Conservation (phyloP, 2,113 vertebrate genomes). For the Atherinomorus stipes region DNA sequence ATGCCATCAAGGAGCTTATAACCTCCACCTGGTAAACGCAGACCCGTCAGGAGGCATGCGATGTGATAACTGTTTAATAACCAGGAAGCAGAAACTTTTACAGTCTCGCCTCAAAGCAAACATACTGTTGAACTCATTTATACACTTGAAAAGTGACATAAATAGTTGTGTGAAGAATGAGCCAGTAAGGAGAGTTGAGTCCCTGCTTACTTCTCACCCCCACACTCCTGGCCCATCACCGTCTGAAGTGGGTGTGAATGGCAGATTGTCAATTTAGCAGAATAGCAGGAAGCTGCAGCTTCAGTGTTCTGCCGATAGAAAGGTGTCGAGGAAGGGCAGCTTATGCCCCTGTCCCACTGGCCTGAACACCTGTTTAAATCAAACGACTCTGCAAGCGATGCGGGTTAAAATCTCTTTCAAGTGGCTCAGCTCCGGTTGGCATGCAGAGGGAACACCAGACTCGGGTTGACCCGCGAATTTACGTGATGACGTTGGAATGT, state of each 20-base stretch:
- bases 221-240: not conserved
- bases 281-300: not conserved
- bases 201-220: not conserved
- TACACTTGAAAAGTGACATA: constrained; percentile 3
- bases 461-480: too few species aligned
- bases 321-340: not conserved
- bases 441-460: too few species aligned
- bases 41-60: not conserved
- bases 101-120: not conserved
- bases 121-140: constrained; percentile 1
- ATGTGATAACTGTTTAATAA: constrained; percentile 12
- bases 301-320: not conserved
- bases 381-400: too few species aligned
- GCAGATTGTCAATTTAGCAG: not conserved
- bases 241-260: not conserved
- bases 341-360: too few species aligned
- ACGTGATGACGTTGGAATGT: too few species aligned
- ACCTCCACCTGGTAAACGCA: not conserved
- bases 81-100: not conserved
- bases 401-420: too few species aligned
- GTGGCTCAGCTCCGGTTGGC: too few species aligned
- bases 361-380: too few species aligned
- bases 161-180: constrained; percentile 18
- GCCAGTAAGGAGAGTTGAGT: not conserved
- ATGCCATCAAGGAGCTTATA: not conserved